Evolutionary conservation across 92 coral and sea anemone species (phyloP).

Genomic region (Heteractis magnifica): DNA sequence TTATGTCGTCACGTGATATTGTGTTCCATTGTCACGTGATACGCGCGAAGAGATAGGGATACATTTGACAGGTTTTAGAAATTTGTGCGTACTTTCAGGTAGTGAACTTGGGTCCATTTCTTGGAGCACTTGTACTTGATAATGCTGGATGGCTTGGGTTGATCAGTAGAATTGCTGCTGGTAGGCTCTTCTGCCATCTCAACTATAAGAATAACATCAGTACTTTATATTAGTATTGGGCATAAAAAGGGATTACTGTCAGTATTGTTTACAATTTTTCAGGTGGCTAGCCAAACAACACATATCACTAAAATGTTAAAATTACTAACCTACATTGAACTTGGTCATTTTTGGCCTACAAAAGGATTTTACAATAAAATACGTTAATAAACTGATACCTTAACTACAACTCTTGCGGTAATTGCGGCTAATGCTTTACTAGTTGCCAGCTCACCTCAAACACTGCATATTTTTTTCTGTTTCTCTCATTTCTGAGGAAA

Average conservation of each 20-base stretch:
- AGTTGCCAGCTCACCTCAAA: slow-evolving; percentile 59
- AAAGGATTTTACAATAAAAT: not conserved
- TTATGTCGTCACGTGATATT: too few species aligned
- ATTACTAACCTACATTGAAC: slow-evolving; percentile 33
- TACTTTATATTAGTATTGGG: not conserved
- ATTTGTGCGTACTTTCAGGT: slow-evolving; percentile 65
- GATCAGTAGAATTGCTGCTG: slow-evolving; percentile 30
- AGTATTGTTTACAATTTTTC: not conserved
- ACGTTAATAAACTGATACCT: too few species aligned
- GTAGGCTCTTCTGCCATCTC: slow-evolving; percentile 64
- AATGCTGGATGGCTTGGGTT: slow-evolving; percentile 73
- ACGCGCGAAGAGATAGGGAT: too few species aligned
- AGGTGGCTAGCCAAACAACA: not conserved
- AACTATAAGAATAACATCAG: slow-evolving; percentile 51
- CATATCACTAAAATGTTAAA: too few species aligned
- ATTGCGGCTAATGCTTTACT: too few species aligned
- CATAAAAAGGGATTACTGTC: not conserved
- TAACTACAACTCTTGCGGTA: too few species aligned
- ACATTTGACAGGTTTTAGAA: not conserved
- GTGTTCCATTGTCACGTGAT: too few species aligned
- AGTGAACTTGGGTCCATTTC: slow-evolving; percentile 98
- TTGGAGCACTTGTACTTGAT: slow-evolving; percentile 93
- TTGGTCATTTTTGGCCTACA: slow-evolving; percentile 52
- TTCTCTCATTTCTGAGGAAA: slow-evolving; percentile 81
- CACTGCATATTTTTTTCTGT: slow-evolving; percentile 85